Evolutionary conservation across 2,113 vertebrate genomes (phyloP).

Genomic region (Scolopax mira): DNA sequence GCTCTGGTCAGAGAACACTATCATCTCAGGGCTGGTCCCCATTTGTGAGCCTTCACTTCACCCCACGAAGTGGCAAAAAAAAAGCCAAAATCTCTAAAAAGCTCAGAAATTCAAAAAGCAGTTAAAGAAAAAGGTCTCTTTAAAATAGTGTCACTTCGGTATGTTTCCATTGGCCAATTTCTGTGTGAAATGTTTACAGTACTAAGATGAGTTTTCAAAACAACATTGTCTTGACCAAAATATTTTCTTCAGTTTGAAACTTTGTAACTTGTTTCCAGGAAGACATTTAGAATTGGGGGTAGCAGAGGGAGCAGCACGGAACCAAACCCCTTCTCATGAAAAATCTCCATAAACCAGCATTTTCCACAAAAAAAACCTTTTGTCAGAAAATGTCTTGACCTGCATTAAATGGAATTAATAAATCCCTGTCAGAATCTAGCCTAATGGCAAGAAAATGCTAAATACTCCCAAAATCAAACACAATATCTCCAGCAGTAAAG

Average conservation of each 20-base stretch:
- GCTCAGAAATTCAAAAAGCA: background rate
- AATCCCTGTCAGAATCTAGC: background rate
- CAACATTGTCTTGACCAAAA: background rate
- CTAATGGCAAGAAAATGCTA: background rate
- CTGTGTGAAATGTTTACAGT: background rate
- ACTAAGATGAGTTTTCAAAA: background rate
- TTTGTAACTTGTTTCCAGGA: background rate
- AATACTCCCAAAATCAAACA: background rate
- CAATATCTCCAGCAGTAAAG: fast-evolving
- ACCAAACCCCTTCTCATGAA: background rate
- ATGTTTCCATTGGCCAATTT: background rate
- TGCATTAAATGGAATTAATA: background rate
- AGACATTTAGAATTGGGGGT: background rate
- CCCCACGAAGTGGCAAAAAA: background rate
- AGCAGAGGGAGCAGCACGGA: background rate
- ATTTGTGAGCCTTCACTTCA: background rate
- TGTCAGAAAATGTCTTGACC: background rate
- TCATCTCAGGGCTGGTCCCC: background rate
- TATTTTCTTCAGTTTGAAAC: background rate
- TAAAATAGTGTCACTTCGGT: background rate
- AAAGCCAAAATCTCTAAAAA: background rate
- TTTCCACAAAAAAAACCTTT: background rate
- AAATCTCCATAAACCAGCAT: background rate
- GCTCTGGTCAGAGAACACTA: background rate
- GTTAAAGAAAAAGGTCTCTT: background rate